These are phyloP conservation scores for Dissostichus mawsoni DNA, from an alignment of 2,113 vertebrate genomes.

Conservation along the genomic window DNA sequence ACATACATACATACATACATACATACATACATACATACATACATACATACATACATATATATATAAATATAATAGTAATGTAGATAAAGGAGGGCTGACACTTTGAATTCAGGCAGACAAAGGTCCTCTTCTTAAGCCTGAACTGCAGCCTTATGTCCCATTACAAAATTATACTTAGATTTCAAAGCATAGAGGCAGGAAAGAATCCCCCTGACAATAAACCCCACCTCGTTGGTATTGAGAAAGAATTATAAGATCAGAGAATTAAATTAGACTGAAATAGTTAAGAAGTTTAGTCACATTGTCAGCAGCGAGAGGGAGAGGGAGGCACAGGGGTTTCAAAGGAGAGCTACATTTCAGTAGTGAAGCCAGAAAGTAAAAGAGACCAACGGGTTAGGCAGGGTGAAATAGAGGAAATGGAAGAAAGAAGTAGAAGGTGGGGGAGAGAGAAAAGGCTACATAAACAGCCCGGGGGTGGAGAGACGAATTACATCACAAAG, in stretches of 20 bases:
- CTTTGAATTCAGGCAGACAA: constrained; percentile 40
- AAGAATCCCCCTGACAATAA: not conserved
- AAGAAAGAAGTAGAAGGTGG: constrained; percentile 32
- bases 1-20: no score
- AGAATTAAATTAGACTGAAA: not conserved
- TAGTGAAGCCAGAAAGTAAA: constrained; percentile 33
- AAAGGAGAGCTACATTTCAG: constrained; percentile 41
- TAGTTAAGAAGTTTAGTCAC: not conserved
- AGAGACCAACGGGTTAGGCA: constrained; percentile 37
- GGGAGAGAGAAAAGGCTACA: constrained; percentile 30
- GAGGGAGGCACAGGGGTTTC: constrained; percentile 20
- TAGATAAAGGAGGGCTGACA: constrained; percentile 38
- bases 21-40: no score
- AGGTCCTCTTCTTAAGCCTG: not conserved
- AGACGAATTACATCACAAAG: constrained; percentile 55
- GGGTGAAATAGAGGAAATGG: constrained; percentile 63
- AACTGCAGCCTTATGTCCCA: not conserved
- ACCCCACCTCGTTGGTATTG: not conserved
- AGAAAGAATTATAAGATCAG: not conserved
- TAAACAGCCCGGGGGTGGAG: constrained; percentile 50
- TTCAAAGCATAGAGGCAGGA: not conserved
- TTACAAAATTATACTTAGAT: not conserved
- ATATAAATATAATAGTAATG: not conserved
- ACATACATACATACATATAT: no score
- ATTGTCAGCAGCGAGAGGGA: constrained; percentile 11